These are phyloP conservation scores for Nysson spinosus DNA, from an alignment of 2,888 invertebrate species.

Conservation along the genomic window DNA sequence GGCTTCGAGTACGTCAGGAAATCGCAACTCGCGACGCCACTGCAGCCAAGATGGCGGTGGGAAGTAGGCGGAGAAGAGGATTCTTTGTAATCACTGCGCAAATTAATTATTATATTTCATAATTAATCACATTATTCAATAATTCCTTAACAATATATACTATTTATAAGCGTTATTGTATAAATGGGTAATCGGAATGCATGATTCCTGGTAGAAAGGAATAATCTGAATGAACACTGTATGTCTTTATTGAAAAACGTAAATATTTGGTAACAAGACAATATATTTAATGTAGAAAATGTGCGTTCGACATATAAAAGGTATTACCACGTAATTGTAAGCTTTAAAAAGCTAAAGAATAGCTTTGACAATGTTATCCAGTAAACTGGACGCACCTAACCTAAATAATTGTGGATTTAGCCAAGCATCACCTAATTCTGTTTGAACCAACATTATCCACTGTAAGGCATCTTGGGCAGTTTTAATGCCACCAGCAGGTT, in stretches of 20 bases:
- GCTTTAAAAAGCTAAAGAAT: conserved; percentile 1
- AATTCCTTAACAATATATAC: no score
- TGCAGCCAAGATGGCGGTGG: conserved; percentile 30
- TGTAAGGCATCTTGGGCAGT: conserved; percentile 90
- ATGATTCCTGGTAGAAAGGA: no score
- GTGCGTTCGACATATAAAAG: no score
- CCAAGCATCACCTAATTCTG: conserved; percentile 93
- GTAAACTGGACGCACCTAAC: conserved; percentile 95
- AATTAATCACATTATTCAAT: no score
- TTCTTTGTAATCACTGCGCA: no score
- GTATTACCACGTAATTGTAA: background rate
- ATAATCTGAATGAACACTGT: no score
- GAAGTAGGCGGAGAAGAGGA: background rate
- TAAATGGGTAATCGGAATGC: no score
- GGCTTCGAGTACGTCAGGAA: conserved; percentile 37
- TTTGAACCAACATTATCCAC: conserved; percentile 91
- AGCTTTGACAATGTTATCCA: conserved; percentile 84
- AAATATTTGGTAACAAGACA: no score
- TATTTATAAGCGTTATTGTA: no score
- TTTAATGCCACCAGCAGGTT: conserved; percentile 98
- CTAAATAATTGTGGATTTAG: conserved; percentile 88
- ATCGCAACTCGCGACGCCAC: conserved; percentile 37
- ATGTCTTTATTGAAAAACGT: no score
- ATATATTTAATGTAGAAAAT: background rate
- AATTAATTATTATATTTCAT: no score